Evolutionary conservation across 2,888 invertebrate genomes (phyloP), one percentile per base, ranked within the genome.

Genomic region (Phymatocera aterrima): DNA sequence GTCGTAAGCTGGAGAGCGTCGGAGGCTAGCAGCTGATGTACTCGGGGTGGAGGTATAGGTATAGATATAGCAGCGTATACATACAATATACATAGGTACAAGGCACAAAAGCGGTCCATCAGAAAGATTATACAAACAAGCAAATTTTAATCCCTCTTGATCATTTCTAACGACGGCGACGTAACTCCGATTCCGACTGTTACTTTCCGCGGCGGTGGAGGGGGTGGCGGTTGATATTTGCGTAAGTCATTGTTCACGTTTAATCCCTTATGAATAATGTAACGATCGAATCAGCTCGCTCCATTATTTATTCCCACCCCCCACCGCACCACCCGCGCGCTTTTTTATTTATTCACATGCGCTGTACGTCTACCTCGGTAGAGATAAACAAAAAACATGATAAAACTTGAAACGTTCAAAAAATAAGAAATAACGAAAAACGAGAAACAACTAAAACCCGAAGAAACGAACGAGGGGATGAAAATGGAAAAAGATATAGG

Each of bases 251-350:
- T 31, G 51, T 31, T 34, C 72, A 31, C 48, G 68, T 68, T 68
- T 68, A 68, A 68, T 68, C 68, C 43, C 34, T 48, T 72, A 51
- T 72, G 72, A 72, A 72, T 72, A 72, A 72, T 72, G 72, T 48
- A 72, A 72, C 51, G 72, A 72, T 72, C 72, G 72, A 72, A 72
- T 72, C 72, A 72, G 24, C 72, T 72, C 72, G 72, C 34, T 51
- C 34, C 72, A 51, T 72, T 51, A 72, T 72, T 72, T 48, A 72
- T 72, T 72, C 34, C 51, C 51, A n/a, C n/a, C n/a, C n/a, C n/a
- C n/a, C n/a, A n/a, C n/a, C n/a, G n/a, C n/a, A n/a, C n/a, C n/a
- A n/a, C n/a, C 46, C 40, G 28, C 24, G 43, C 18, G 18, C 34
- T 64, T 5, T 64, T 64, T 64, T 37, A 37, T 18, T 64, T 64